phyloP scores from a whole-genome alignment of 1,140 invertebrate species.

The Bombus balteatus region DNA sequence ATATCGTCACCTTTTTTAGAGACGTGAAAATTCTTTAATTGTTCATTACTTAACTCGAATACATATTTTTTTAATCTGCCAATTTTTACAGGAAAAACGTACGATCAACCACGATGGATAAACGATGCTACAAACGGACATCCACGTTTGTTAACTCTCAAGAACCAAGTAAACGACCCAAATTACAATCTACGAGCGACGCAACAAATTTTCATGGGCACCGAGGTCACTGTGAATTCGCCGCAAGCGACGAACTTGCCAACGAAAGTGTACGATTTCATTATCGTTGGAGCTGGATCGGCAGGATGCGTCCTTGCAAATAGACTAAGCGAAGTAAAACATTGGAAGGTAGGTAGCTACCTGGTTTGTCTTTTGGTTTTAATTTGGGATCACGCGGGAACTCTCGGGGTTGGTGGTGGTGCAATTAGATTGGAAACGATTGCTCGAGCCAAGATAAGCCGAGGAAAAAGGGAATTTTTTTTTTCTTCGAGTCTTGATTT shows the following conservation, averaged over 20 bases:
- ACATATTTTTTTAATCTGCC: too few species aligned
- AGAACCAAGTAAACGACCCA: neutral
- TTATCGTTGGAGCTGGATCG: conserved; percentile 85
- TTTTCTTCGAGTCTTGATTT: neutral
- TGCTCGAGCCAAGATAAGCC: too few species aligned
- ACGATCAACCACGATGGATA: too few species aligned
- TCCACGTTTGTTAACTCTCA: neutral
- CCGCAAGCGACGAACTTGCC: conserved; percentile 31
- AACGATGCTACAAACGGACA: neutral
- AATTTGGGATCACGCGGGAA: too few species aligned
- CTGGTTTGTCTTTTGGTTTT: too few species aligned
- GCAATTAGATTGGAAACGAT: too few species aligned
- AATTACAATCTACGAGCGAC: too few species aligned
- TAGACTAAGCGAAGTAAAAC: conserved; percentile 82
- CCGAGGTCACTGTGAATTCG: conserved; percentile 1
- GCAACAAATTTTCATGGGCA: neutral
- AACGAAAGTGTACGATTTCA: conserved; percentile 81
- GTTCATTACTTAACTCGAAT: too few species aligned
- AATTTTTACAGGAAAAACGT: neutral
- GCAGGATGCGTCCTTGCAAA: conserved; percentile 87
- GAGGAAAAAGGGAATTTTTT: neutral
- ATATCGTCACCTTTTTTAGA: too few species aligned
- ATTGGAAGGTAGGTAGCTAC: conserved; percentile 72
- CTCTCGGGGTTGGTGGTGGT: too few species aligned
- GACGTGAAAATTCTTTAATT: too few species aligned